Conservation (phyloP, 2,888 invertebrate genomes). For the Folsomia manolachei region DNA sequence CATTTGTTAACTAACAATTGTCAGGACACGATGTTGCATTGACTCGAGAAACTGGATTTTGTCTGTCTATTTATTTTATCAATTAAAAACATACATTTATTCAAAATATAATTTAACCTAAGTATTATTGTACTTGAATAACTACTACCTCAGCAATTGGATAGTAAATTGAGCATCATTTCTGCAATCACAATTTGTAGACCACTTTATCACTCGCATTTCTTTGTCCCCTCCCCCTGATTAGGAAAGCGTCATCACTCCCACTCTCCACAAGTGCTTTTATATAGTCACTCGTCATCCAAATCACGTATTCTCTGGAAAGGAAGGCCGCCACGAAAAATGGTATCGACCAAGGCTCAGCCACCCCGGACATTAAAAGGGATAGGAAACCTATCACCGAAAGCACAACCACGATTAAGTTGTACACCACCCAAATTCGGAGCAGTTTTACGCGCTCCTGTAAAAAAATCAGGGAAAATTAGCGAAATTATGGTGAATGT, state of each 20-base stretch:
- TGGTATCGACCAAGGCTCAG: constrained; percentile 26
- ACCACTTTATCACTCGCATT: background rate
- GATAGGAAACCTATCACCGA: constrained; percentile 26
- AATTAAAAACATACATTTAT: too few relatives aligned
- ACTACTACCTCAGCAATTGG: too few relatives aligned
- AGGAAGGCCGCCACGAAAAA: constrained; percentile 29
- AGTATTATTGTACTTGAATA: too few relatives aligned
- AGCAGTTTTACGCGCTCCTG: constrained; percentile 26
- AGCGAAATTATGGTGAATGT: too few relatives aligned
- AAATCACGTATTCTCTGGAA: constrained; percentile 28
- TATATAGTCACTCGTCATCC: constrained; percentile 15
- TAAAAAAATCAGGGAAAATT: constrained; percentile 8
- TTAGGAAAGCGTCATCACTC: background rate
- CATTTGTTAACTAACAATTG: too few relatives aligned
- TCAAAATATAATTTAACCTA: too few relatives aligned
- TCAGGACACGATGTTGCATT: too few relatives aligned
- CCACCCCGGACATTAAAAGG: constrained; percentile 22
- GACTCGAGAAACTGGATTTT: too few relatives aligned
- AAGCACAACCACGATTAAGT: constrained; percentile 21
- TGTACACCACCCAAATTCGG: constrained; percentile 30
- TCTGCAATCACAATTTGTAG: constrained; percentile 12
- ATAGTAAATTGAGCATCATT: too few relatives aligned
- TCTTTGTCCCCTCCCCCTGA: background rate
- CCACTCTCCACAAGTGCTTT: constrained; percentile 14
- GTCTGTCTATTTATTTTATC: too few relatives aligned